phyloP scores from a whole-genome alignment of 1,140 invertebrate genomes.

The Agrilus planipennis region DNA sequence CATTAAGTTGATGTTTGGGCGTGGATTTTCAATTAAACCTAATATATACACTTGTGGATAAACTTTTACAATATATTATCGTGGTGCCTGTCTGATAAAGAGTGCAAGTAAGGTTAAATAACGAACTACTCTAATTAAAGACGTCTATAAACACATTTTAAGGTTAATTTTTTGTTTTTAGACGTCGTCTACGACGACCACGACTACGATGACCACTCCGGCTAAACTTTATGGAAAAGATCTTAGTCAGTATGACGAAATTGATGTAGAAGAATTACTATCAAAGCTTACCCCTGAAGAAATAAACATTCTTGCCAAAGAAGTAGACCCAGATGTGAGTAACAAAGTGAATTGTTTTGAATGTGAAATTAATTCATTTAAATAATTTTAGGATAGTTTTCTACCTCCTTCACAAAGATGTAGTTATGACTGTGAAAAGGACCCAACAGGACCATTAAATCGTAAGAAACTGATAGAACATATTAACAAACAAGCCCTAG shows the following conservation, averaged over 20 bases:
- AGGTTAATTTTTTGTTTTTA: slow-evolving; percentile 37
- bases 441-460: slow-evolving; percentile 88
- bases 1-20: slow-evolving; percentile 11
- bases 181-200: slow-evolving; percentile 76
- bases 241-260: slow-evolving; percentile 85
- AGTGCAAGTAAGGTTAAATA: too few relatives aligned
- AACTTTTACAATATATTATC: neutral
- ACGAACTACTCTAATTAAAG: too few relatives aligned
- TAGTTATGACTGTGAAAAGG: slow-evolving; percentile 90
- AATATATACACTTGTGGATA: neutral
- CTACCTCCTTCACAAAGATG: slow-evolving; percentile 92
- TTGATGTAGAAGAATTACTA: slow-evolving; percentile 94
- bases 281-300: slow-evolving; percentile 89
- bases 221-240: slow-evolving; percentile 88
- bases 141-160: neutral
- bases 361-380: neutral
- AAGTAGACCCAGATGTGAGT: slow-evolving; percentile 99
- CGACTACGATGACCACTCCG: slow-evolving; percentile 75
- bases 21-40: slow-evolving; percentile 1
- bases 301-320: slow-evolving; percentile 92
- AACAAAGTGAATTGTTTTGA: slow-evolving; percentile 7
- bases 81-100: neutral
- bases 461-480: slow-evolving; percentile 94
- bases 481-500: slow-evolving; percentile 93
- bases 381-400: slow-evolving; percentile 69